Percentiles rank a stretch among this genome's conserved stretches.
Conservation (phyloP, 2,797 vertebrate species). For the Streptopelia turtur region DNA sequence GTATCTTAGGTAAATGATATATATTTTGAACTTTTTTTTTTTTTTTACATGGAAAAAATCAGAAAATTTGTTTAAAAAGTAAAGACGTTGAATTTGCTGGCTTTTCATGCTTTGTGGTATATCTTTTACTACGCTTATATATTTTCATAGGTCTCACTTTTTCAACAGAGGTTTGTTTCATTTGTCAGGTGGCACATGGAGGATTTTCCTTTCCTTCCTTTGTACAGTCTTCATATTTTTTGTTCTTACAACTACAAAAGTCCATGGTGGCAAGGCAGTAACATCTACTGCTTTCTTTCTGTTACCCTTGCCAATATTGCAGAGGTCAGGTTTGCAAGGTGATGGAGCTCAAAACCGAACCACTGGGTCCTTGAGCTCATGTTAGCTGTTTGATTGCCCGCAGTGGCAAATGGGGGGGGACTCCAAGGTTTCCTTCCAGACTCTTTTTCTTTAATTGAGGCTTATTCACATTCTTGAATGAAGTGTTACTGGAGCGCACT, state of each 20-base stretch:
- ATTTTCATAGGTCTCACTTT: background rate
- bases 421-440: background rate
- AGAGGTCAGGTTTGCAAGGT: background rate
- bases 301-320: background rate
- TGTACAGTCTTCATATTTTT: background rate
- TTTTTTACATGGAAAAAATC: background rate
- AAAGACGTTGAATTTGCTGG: background rate
- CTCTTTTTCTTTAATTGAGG: background rate
- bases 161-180: background rate
- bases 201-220: background rate
- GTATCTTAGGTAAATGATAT: background rate
- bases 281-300: background rate
- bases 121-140: background rate
- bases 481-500: background rate
- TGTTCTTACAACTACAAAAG: background rate
- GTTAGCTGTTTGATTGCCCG: background rate
- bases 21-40: background rate
- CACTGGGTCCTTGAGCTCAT: background rate
- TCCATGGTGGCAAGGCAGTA: background rate
- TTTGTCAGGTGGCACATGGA: background rate
- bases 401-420: background rate
- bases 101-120: background rate
- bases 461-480: background rate
- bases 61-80: background rate
- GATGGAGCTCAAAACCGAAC: background rate